phyloP scores from a whole-genome alignment of 2,888 invertebrate species.

The Epinotia ramella region DNA sequence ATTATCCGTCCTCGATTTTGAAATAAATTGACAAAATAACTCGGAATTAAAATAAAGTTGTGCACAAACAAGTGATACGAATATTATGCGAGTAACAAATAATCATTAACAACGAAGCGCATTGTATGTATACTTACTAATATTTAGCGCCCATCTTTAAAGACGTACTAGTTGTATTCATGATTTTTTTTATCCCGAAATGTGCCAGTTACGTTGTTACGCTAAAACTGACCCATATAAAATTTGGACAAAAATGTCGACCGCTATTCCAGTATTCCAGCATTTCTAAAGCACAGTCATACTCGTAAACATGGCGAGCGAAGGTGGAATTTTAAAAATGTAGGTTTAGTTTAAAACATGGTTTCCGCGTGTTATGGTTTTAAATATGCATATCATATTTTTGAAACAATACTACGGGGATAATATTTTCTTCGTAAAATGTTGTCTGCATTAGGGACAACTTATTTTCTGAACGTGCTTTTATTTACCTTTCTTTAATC shows the following conservation, averaged over 20 bases:
- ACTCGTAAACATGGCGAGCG: slow-evolving; percentile 38
- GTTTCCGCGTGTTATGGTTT: slow-evolving; percentile 2
- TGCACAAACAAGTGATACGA: too few relatives aligned
- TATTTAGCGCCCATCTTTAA: too few relatives aligned
- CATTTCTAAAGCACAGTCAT: slow-evolving; percentile 35
- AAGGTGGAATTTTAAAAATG: slow-evolving; percentile 34
- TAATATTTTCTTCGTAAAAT: neutral
- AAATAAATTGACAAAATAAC: too few relatives aligned
- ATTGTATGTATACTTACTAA: too few relatives aligned
- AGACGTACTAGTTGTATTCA: too few relatives aligned
- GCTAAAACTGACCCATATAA: slow-evolving; percentile 9
- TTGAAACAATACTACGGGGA: slow-evolving; percentile 1
- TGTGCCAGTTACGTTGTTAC: neutral
- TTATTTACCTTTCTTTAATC: too few relatives aligned
- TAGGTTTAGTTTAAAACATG: slow-evolving; percentile 23
- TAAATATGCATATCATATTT: slow-evolving; percentile 7
- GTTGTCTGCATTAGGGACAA: neutral
- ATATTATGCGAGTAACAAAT: too few relatives aligned
- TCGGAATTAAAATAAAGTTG: too few relatives aligned
- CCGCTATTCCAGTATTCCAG: slow-evolving; percentile 14
- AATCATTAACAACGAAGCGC: too few relatives aligned
- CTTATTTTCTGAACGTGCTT: neutral
- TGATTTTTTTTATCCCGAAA: neutral
- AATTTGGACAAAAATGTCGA: slow-evolving; percentile 24
- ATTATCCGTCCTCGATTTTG: too few relatives aligned